A percentile compares a stretch with the other conserved stretches of the same genome.
Conservation (phyloP, 2,888 invertebrate species). For the Xylota segnis region DNA sequence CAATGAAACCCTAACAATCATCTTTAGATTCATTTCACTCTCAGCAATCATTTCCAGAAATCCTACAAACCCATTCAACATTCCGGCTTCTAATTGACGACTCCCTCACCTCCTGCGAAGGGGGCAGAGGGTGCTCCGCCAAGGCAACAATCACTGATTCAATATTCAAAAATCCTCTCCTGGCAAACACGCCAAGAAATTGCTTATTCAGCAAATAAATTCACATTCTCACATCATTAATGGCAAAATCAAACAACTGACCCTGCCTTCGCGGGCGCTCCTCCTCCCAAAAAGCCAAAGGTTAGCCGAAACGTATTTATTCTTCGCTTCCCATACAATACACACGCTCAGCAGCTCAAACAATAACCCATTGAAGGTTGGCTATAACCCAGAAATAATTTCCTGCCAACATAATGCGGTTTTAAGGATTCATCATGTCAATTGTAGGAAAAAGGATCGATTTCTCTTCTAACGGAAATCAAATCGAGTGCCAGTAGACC, state of each 20-base stretch:
- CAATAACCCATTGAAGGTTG: slow-evolving; percentile 30
- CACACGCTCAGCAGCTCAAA: slow-evolving; percentile 32
- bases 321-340: not conserved
- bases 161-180: not conserved
- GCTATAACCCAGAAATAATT: slow-evolving; percentile 57
- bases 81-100: not conserved
- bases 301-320: slow-evolving; percentile 4
- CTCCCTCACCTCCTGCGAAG: not conserved
- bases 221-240: slow-evolving; percentile 50
- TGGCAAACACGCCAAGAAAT: slow-evolving; percentile 39
- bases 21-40: not conserved
- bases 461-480: slow-evolving; percentile 41
- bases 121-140: not conserved
- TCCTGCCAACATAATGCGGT: slow-evolving; percentile 58
- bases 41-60: not conserved
- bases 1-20: not conserved
- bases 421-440: slow-evolving; percentile 62
- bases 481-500: slow-evolving; percentile 44
- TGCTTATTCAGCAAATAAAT: slow-evolving; percentile 61
- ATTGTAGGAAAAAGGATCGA: slow-evolving; percentile 51
- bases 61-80: not conserved
- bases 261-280: not conserved
- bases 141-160: slow-evolving; percentile 27
- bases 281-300: not conserved
- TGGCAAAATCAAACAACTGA: slow-evolving; percentile 55